phyloP scores from a whole-genome alignment of 2,113 vertebrate genomes.

The Gopherus evgoodei region DNA sequence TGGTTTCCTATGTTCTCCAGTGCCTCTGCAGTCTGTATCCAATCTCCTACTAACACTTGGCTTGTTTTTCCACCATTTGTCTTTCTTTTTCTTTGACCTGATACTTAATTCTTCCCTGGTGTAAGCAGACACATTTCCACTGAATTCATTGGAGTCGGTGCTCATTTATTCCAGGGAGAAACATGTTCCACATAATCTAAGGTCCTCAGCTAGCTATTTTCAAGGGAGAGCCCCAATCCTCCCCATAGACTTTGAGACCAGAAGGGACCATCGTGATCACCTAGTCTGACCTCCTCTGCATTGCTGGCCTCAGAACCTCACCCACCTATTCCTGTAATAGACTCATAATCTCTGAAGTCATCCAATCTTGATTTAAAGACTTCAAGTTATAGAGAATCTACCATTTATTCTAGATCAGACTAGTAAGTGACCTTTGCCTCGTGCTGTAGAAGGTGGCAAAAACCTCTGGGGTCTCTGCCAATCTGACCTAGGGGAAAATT shows the following conservation, averaged over 20 bases:
- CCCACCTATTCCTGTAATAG: too few relatives aligned
- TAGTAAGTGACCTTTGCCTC: background rate
- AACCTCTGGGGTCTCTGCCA: background rate
- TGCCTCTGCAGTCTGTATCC: background rate
- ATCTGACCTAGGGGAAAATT: background rate
- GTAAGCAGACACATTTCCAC: background rate
- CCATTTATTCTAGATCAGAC: background rate
- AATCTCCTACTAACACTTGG: background rate
- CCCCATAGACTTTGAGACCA: background rate
- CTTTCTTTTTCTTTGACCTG: background rate
- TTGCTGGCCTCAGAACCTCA: background rate
- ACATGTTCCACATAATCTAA: background rate
- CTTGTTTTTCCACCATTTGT: background rate
- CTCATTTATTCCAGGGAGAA: background rate
- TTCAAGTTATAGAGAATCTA: background rate
- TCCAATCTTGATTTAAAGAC: background rate
- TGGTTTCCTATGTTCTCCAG: background rate
- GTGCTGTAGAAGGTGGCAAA: background rate
- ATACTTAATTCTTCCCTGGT: background rate
- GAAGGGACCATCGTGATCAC: background rate
- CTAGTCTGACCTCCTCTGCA: background rate
- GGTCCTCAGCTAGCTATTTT: background rate
- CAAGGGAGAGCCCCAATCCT: background rate
- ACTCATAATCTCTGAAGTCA: background rate
- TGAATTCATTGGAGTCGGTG: background rate